Evolutionary conservation across 2,113 vertebrate species (phyloP).

Genomic region (Podarcis muralis): DNA sequence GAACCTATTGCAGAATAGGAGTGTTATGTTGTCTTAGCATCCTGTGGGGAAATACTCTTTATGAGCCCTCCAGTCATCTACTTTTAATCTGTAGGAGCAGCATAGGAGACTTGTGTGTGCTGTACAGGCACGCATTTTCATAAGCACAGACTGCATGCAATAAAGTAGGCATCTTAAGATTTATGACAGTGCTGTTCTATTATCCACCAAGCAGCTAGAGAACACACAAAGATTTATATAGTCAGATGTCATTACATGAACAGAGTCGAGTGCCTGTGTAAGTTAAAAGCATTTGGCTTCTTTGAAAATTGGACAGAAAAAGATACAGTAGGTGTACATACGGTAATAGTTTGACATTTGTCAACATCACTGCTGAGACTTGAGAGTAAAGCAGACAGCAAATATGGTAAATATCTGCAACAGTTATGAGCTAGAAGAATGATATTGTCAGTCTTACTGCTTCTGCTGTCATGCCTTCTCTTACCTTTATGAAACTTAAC

Average conservation of each 20-base stretch:
- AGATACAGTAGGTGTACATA: background rate
- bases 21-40: background rate
- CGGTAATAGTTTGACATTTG: background rate
- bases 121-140: conserved; percentile 3
- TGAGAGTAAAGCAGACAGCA: background rate
- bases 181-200: background rate
- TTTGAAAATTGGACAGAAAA: background rate
- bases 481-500: background rate
- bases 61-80: conserved; percentile 3
- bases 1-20: background rate
- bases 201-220: background rate
- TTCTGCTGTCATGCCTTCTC: background rate
- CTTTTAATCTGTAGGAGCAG: background rate
- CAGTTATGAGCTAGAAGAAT: conserved; percentile 28
- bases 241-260: background rate
- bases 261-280: background rate
- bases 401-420: background rate
- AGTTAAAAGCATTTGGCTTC: background rate
- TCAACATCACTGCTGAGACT: conserved; percentile 8
- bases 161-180: background rate
- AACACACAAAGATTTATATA: background rate
- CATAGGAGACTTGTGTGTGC: background rate
- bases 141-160: background rate
- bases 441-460: background rate
- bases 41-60: background rate